Conservation (phyloP, 2,888 invertebrate genomes). For the Lasioglossum zephyrum region DNA sequence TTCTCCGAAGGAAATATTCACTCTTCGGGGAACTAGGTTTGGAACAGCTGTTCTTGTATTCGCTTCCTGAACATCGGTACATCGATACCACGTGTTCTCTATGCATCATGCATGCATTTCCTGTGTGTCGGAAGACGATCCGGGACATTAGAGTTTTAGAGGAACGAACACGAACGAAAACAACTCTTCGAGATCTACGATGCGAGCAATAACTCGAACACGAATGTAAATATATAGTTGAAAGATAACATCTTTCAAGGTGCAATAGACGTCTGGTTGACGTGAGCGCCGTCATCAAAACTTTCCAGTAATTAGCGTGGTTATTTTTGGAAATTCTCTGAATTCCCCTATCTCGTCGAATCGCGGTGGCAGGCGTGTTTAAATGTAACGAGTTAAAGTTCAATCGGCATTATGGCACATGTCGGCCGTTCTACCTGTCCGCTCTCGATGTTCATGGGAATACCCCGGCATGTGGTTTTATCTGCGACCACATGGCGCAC, state of each 20-base stretch:
- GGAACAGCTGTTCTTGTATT: conserved; percentile 61
- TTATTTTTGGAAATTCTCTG: background rate
- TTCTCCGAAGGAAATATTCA: conserved; percentile 24
- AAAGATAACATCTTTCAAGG: background rate
- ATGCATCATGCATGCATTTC: conserved; percentile 6
- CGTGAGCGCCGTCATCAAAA: background rate
- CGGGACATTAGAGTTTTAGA: background rate
- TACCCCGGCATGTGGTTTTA: conserved; percentile 74
- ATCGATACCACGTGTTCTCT: conserved; percentile 47
- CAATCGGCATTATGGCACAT: conserved; percentile 53
- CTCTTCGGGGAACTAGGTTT: conserved; percentile 22
- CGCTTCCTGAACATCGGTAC: conserved; percentile 52
- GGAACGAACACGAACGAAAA: background rate
- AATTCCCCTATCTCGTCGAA: background rate
- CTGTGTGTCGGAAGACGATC: conserved; percentile 4
- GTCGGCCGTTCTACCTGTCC: conserved; percentile 64
- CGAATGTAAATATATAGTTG: background rate
- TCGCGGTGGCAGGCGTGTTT: background rate
- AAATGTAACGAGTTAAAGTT: conserved; percentile 24
- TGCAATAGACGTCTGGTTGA: background rate
- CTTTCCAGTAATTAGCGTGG: background rate
- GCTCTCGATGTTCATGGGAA: conserved; percentile 72
- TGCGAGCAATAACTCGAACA: background rate
- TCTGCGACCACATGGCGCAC: conserved; percentile 72
- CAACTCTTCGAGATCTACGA: background rate